phyloP scores from a whole-genome alignment of 2,113 vertebrate species.

The Poeciliopsis turrubarensis region DNA sequence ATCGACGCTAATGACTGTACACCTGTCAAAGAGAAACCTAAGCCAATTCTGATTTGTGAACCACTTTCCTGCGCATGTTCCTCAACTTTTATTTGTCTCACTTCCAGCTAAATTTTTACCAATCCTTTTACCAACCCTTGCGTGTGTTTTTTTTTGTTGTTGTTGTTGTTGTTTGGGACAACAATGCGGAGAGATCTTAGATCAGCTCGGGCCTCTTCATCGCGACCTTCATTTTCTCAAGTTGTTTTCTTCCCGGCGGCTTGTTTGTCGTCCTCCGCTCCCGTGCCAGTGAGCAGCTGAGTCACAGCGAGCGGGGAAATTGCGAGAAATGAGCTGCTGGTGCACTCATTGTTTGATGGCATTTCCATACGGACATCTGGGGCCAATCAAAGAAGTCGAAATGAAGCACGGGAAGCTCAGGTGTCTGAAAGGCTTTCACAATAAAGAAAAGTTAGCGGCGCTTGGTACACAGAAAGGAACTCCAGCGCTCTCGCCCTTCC shows the following conservation, averaged over 20 bases:
- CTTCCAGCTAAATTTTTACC: conserved; percentile 27
- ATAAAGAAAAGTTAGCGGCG: conserved; percentile 41
- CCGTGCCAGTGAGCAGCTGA: conserved; percentile 44
- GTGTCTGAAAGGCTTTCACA: conserved; percentile 60
- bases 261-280: conserved; percentile 33
- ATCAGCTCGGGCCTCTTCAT: conserved; percentile 1
- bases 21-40: not conserved
- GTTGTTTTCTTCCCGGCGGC: conserved; percentile 30
- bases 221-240: conserved; percentile 30
- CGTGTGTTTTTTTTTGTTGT: not conserved
- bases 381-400: conserved; percentile 57
- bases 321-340: conserved; percentile 47
- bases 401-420: conserved; percentile 56
- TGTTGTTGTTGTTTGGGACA: not conserved
- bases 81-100: not conserved
- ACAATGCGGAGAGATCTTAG: conserved; percentile 21
- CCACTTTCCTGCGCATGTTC: not conserved
- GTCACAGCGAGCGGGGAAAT: conserved; percentile 33
- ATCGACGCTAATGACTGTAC: not conserved
- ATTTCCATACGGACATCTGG: conserved; percentile 63
- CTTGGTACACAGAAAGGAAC: conserved; percentile 23
- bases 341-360: conserved; percentile 42
- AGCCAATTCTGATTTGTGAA: conserved; percentile 11
- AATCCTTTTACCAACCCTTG: not conserved
- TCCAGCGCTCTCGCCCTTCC: not conserved